Evolutionary conservation across 2,888 invertebrate genomes (phyloP), one percentile per base, ranked within the genome.

Genomic region (Nomada hirtipes): DNA sequence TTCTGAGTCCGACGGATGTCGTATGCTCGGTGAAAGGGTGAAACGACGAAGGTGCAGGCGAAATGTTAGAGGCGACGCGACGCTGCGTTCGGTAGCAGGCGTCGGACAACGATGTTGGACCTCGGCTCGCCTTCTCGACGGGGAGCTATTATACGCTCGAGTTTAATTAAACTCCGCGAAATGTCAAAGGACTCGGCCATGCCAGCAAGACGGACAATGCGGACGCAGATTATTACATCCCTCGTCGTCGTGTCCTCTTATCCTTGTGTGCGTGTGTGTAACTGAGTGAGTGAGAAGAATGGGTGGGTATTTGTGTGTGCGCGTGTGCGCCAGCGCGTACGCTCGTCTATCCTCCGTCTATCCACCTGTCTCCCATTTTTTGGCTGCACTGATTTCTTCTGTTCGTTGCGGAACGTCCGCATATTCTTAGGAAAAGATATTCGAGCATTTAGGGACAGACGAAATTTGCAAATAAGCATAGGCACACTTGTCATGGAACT

Each of bases 91-190:
- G 80, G 84, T 77, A 67, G 79, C 76, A 67, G 79, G 78, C 73
- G 84, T 77, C 76, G 82, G 84, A 82, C 81, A 77, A 77, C 86
- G 76, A 79, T 67, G 80, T 83, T 76, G 80, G 83, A 85, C 86
- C 86, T 70, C 85, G 72, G 76, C 77, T 83, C 87, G 87, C 82
- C 87, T 85, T 85, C 85, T 83, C 86, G 84, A 80, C 83, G 85
- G 87, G 86, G 83, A 89, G 88, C 89, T 89, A 88, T 88, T 88
- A 89, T 92, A 91, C 91, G 90, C 90, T 91, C 88, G 91, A 92
- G 93, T 93, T 93, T 93, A 93, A 93, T 93, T 93, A 93, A 93
- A 93, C 93, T 92, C 90, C 88, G 91, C 87, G 91, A 92, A 91
- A 92, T 92, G 93, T 93, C 93, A 93, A 93, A 93, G 93, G 92